These are phyloP conservation scores for Ashinkailepas kermadecensis DNA, from an alignment of 2,888 invertebrate species.

Conservation along the genomic window DNA sequence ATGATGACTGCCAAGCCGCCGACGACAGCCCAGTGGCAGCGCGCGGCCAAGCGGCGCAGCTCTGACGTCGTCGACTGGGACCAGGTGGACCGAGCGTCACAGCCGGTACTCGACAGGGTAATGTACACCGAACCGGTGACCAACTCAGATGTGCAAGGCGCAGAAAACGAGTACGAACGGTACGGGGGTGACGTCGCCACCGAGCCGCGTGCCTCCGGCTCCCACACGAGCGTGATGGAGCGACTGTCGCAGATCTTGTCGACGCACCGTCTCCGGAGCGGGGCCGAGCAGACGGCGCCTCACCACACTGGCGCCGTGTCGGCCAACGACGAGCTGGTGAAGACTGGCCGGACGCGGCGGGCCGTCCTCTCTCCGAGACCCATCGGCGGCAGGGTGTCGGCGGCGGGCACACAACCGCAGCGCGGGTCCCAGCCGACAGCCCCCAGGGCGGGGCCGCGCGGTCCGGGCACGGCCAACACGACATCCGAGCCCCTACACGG, in stretches of 20 bases:
- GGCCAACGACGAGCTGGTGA: too few relatives aligned
- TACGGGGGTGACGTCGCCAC: not conserved
- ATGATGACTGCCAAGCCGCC: not conserved
- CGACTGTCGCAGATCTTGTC: not conserved
- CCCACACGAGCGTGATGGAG: not conserved
- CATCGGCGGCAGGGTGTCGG: not conserved
- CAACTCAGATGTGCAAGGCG: not conserved
- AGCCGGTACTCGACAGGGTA: not conserved
- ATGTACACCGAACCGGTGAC: not conserved
- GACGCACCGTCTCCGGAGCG: not conserved
- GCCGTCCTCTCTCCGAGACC: not conserved
- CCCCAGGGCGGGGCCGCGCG: not conserved
- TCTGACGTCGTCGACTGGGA: not conserved
- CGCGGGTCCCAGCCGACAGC: too few relatives aligned
- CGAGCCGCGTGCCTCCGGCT: not conserved
- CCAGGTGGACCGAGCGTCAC: constrained; percentile 1
- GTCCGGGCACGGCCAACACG: not conserved
- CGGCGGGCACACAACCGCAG: not conserved
- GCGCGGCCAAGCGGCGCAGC: not conserved
- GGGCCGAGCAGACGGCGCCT: not conserved
- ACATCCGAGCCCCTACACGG: not conserved
- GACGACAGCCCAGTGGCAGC: not conserved
- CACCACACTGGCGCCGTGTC: not conserved
- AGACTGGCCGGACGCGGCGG: too few relatives aligned
- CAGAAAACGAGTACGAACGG: not conserved